Evolutionary conservation across 2,113 vertebrate species (phyloP).

Genomic region (Machaerirhynchus nigripectus): DNA sequence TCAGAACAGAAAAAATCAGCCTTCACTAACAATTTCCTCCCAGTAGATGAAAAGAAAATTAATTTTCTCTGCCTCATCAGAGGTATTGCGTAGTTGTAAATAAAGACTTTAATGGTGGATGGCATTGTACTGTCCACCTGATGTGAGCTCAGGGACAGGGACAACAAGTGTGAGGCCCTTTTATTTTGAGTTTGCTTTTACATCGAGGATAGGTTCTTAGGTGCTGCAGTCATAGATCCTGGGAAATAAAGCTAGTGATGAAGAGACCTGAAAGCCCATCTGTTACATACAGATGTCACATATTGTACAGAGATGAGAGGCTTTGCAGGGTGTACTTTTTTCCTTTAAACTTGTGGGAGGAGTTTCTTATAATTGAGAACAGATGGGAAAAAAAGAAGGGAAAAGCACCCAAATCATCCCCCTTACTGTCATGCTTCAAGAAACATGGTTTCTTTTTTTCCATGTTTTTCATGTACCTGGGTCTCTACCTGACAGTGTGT

Average conservation of each 20-base stretch:
- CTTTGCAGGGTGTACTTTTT: constrained; percentile 53
- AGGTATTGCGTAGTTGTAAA: neutral
- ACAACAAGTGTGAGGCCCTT: neutral
- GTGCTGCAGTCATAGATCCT: constrained; percentile 56
- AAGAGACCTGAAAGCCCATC: constrained; percentile 72
- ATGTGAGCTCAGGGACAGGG: neutral
- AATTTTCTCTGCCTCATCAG: neutral
- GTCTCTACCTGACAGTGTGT: neutral
- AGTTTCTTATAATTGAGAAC: constrained; percentile 68
- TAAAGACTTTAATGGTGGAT: neutral
- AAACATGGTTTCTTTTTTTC: constrained; percentile 5
- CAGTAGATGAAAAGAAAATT: neutral
- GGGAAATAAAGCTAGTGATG: constrained; percentile 58
- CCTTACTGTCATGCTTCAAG: constrained; percentile 34
- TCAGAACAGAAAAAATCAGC: neutral
- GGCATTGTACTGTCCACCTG: neutral
- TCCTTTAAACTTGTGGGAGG: constrained; percentile 63
- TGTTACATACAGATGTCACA: constrained; percentile 74
- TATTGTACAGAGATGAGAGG: constrained; percentile 58
- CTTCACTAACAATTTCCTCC: neutral
- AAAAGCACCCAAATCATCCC: constrained; percentile 48
- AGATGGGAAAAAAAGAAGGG: constrained; percentile 58
- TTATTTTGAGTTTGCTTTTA: neutral
- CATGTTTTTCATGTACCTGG: neutral
- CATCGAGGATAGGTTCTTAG: constrained; percentile 29